Base-by-base conservation (phyloP, 2,888 invertebrate species). In the Callosobruchus maculatus region DNA sequence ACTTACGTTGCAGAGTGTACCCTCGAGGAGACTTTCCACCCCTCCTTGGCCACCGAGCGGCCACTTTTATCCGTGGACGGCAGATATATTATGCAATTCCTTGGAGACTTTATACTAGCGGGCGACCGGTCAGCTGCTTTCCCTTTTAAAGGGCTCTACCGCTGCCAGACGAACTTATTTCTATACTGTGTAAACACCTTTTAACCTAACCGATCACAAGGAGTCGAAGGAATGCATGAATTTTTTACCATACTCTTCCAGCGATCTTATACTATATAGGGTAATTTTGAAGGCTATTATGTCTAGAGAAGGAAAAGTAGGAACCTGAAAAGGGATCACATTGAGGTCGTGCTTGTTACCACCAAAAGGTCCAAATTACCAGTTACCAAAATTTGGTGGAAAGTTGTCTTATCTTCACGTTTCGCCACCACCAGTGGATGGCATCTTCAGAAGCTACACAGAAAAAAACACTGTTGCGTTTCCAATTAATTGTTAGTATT, bases 151-250 rank as follows among this genome's bases (percentile, higher is more conserved):
- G 49, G 49, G 49, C 49, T 49, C 49, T 49, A 18, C 49, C 49
- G 49, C 49, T 49, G 49, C 49, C 49, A 49, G 49, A 49, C 49
- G 9, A 49, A 49, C 86, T 86, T 86, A 87, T 87, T 87, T 86
- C 85, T 87, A 87, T 87, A 87, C 87, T 87, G 87, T 85, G 86
- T 86, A 87, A 87, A 87, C 85, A 87, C 49, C 49, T 18, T 49
- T 49, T 49, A 49, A 49, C 49, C 49, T 49, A 49, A 49, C 49
- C 49, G 49, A 49, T 49, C 49, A 49, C 49, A 49, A 49, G 49
- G 49, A 49, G 18, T 18, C 49, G 49, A 18, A 13, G 49, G 49
- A 49, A 49, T 49, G 49, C 49, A 49, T 49, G 49, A 49, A 49
- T 49, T 49, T 49, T 49, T 49, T 49, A 49, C 49, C 49, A 49